Evolutionary conservation across 2,888 invertebrate genomes (phyloP), one percentile per base, ranked within the genome.

Genomic region (Orthosia gothica): DNA sequence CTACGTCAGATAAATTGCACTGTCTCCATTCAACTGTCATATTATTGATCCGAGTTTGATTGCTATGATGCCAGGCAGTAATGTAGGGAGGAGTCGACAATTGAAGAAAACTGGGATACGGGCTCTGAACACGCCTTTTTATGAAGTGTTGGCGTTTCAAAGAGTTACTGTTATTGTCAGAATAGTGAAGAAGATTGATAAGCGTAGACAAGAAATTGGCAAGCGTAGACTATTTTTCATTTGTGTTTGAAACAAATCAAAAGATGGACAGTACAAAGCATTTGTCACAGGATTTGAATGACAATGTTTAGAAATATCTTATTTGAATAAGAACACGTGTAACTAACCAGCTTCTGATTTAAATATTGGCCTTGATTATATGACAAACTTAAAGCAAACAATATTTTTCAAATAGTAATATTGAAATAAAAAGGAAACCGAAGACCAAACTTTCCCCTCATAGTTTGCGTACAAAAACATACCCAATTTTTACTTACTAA

Each of bases 21-120:
- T 71, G 15, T 69, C 13, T 68, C 52, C 13, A 59, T 45, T 18
- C 45, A 52, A 49, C 45, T 26, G 62, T 66, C 58, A 40, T 72
- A 49, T 61, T 65, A 68, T 78, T 82, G 68, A 72, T 78, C 45
- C 20, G 23, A 52, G 18, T 78, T 61, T 82, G 57, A 80, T 68
- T 61, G 57, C 64, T 68, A 50, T 70, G 67, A 23, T 26, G 23
- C 18, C n/a, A 20, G n/a, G 50, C 52, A 58, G 23, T 70, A 74
- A 68, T 65, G 45, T 32, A 45, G 61, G 70, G 63, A 59, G 61
- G 32, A 68, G 55, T 66, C 32, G 59, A 9, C 68, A 70, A 76
- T 80, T 76, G 61, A 61, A 57, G 49, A 57, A 66, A 84, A 66
- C 45, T 74, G 18, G 49, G 23, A 67, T 70, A 52, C 32, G 18